A percentile compares a stretch with the other conserved stretches of the same genome.
Evolutionary conservation across 1,140 invertebrate genomes (phyloP).

Genomic region (Drosophila subobscura): DNA sequence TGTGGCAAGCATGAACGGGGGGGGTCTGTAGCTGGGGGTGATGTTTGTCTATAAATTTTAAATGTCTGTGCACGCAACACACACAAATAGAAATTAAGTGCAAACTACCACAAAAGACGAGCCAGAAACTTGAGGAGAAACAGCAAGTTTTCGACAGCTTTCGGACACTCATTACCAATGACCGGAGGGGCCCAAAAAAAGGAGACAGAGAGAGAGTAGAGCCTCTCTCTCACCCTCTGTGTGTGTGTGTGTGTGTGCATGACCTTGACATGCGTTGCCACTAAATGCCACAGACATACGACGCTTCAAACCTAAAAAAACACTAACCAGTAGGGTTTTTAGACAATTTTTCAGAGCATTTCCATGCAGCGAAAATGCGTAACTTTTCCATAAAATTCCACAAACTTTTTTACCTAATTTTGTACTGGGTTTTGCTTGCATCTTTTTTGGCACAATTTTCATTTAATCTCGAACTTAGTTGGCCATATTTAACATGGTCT

Average conservation of each 20-base stretch:
- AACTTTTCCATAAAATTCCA: too few species aligned
- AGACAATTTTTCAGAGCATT: too few species aligned
- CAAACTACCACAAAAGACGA: constrained; percentile 21
- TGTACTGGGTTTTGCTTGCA: too few species aligned
- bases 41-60: constrained; percentile 53
- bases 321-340: too few species aligned
- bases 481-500: too few species aligned
- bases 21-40: neutral
- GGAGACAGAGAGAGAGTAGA: too few species aligned
- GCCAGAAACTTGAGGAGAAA: constrained; percentile 40
- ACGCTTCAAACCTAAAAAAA: neutral
- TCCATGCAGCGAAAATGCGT: too few species aligned
- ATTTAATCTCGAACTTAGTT: too few species aligned
- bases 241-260: constrained; percentile 2
- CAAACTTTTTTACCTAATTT: too few species aligned
- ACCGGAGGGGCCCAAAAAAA: constrained; percentile 12
- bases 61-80: constrained; percentile 51
- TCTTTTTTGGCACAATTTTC: too few species aligned
- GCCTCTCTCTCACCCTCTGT: too few species aligned
- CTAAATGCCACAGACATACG: constrained; percentile 44
- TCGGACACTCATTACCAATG: constrained; percentile 48
- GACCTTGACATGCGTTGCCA: constrained; percentile 45
- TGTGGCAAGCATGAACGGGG: neutral
- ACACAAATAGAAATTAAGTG: constrained; percentile 51
- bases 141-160: constrained; percentile 21